Evolutionary conservation across 2,888 invertebrate species (phyloP).

Genomic region (Uropetala carovei): DNA sequence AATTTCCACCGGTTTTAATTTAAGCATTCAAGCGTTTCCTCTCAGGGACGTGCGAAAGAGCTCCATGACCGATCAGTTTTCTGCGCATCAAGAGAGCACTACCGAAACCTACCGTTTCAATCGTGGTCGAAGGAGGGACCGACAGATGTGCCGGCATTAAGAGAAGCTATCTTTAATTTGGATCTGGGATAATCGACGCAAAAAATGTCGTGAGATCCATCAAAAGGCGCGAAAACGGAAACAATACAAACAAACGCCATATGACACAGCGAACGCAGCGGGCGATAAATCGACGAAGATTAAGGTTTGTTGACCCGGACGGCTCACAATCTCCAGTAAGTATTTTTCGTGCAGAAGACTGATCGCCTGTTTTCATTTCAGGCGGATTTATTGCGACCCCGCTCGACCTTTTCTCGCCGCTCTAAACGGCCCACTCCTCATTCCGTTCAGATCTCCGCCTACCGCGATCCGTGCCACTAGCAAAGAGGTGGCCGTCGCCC

Average conservation of each 20-base stretch:
- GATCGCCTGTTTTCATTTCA: neutral
- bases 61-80: neutral
- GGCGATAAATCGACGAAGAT: neutral
- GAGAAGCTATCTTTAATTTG: neutral
- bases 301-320: conserved; percentile 9
- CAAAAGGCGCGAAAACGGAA: neutral
- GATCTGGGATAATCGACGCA: neutral
- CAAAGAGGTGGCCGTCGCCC: neutral
- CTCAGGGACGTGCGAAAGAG: too few species aligned
- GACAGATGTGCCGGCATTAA: too few species aligned
- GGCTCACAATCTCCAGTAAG: neutral
- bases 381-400: conserved; percentile 13
- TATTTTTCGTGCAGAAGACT: neutral
- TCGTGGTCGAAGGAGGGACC: neutral
- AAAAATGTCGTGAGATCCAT: neutral
- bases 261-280: neutral
- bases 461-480: neutral
- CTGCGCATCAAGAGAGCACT: neutral
- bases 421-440: neutral
- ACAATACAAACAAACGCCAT: neutral
- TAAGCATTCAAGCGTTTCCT: too few species aligned
- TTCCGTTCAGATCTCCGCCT: neutral
- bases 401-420: neutral
- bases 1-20: too few species aligned
- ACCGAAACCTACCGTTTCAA: neutral